Evolutionary conservation across 2,797 vertebrate species (phyloP), one percentile per base, ranked within the genome.

Genomic region (Thaleichthys pacificus): DNA sequence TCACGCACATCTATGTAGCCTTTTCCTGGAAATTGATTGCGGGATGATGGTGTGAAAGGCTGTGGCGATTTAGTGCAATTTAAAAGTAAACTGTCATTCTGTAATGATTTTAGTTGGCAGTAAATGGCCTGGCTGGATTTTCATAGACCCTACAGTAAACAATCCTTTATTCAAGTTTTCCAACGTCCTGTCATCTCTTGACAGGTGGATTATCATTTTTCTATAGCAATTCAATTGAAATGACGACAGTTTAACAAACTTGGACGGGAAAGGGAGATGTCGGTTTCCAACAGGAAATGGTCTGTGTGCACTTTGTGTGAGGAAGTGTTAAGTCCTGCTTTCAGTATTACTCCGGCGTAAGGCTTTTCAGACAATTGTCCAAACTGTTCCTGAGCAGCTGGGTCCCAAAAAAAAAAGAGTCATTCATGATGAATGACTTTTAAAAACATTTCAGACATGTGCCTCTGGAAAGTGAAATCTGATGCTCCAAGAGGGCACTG

Each of bases 191-290:
- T 89, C 89, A 83, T 83, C 35, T 82, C 89, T 84, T 93, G 91
- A 92, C 88, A 89, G 89, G 88, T 91, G 87, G 87, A 92, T 92
- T 93, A 91, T 91, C 86, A 91, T 92, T 92, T 88, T 89, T 90
- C 86, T 86, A 69, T 72, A 74, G 88, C 88, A 91, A 87, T 90
- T 91, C 91, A 93, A 90, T 92, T 91, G 89, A 93, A 89, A 89
- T 87, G 91, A 91, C 91, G 89, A 90, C 78, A 75, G 87, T 92
- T 90, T 90, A 90, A 91, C 84, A 91, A 89, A 91, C 87, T 91
- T 93, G 87, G 90, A 93, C 77, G 76, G 90, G 89, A 92, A 76
- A 93, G 90, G 87, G 87, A 90, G 86, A 91, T 81, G 63, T 70
- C 61, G 85, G 83, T 83, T 87, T 92, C 85, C 87, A 89, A 87